A percentile compares a stretch with the other conserved stretches of the same genome.
Conservation (phyloP, 1,140 invertebrate genomes). For the Leptinotarsa lineolata region DNA sequence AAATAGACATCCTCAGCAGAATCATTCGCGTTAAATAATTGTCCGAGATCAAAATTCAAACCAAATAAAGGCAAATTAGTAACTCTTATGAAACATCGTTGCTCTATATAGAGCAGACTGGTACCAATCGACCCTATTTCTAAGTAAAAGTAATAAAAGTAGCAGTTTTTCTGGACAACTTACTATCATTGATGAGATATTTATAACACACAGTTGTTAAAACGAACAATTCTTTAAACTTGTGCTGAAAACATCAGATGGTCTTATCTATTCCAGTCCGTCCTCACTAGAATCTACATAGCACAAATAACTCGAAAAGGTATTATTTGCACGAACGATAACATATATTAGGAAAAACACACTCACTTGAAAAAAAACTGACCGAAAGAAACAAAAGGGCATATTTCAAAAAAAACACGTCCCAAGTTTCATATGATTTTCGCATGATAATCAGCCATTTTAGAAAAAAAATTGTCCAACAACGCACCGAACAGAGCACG, state of each 20-base stretch:
- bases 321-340: constrained; percentile 26
- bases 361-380: constrained; percentile 1
- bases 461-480: constrained; percentile 44
- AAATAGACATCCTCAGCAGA: no score
- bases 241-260: constrained; percentile 24
- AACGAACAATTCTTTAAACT: constrained; percentile 1
- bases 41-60: not conserved
- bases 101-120: not conserved
- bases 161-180: not conserved
- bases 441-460: constrained; percentile 42
- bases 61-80: not conserved
- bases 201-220: not conserved
- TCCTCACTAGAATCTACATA: constrained; percentile 38
- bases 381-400: constrained; percentile 1
- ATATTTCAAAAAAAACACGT: constrained; percentile 13
- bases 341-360: constrained; percentile 7
- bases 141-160: not conserved
- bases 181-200: not conserved
- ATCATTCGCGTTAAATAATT: no score
- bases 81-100: not conserved
- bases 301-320: constrained; percentile 25
- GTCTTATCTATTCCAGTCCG: constrained; percentile 21
- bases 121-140: not conserved
- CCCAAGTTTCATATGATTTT: constrained; percentile 26
- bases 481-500: constrained; percentile 35